Percentiles rank a stretch among this genome's conserved stretches.
These are phyloP conservation scores for Potamilus streckersoni DNA, from an alignment of 1,140 invertebrate genomes.

Conservation along the genomic window DNA sequence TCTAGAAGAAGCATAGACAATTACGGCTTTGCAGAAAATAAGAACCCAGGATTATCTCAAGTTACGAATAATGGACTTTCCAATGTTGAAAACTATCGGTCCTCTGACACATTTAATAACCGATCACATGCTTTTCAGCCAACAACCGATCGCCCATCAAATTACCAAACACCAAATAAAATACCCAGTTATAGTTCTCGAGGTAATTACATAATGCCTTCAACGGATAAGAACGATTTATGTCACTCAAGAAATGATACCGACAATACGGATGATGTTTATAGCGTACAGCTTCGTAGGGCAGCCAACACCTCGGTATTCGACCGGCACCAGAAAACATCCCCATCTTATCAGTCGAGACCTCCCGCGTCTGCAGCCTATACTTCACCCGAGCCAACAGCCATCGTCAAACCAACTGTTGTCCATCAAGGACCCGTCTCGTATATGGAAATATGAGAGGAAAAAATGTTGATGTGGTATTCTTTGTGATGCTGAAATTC, in stretches of 20 bases:
- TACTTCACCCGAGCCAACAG: not conserved
- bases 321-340: slow-evolving; percentile 5
- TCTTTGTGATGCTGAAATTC: not conserved
- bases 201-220: not conserved
- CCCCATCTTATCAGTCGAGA: slow-evolving; percentile 9
- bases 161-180: not conserved
- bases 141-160: not conserved
- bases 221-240: not conserved
- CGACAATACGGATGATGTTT: slow-evolving; percentile 22
- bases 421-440: slow-evolving; percentile 1
- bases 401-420: not conserved
- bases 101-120: not conserved
- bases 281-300: slow-evolving; percentile 17
- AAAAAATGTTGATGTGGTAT: slow-evolving; percentile 6
- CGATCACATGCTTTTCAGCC: slow-evolving; percentile 21
- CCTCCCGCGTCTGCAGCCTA: slow-evolving; percentile 5
- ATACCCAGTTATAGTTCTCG: slow-evolving; percentile 10
- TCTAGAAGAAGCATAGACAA: not conserved
- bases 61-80: not conserved
- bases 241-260: not conserved
- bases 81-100: not conserved
- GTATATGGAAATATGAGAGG: not conserved
- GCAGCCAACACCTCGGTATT: slow-evolving; percentile 18
- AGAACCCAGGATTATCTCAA: not conserved
- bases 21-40: not conserved